Evolutionary conservation across 2,113 vertebrate genomes (phyloP), one percentile per base, ranked within the genome.

Genomic region (Otus sunia): DNA sequence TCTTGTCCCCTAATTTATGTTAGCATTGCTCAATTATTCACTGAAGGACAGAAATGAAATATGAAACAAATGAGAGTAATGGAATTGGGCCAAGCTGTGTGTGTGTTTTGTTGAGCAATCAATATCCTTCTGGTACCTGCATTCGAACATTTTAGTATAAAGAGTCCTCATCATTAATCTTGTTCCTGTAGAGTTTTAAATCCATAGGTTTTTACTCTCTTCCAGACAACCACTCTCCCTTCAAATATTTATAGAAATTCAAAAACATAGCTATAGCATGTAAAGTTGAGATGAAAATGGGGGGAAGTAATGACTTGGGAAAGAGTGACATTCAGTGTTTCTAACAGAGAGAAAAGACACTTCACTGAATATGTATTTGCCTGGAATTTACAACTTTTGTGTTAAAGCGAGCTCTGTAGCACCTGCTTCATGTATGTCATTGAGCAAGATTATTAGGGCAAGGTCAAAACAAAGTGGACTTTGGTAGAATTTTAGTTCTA

Each of bases 1-100:
- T 89, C 80, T 94, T 94, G 90, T 86, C 93, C 69, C 34, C 53
- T 92, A 92, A 91, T 94, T 95, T 95, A 92, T 94, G 83, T 82
- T 79, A 91, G 68, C 60, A 10, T 88, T 79, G 60, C 83, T 92
- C 88, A 96, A 20, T 96, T 93, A 94, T 78, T 91, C 92, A 82
- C 34, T 69, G 23, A 90, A 78, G 52, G 83, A 88, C 86, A 93
- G 68, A 93, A 92, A 81, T 88, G 66, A 96, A 96, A 91, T 94
- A 92, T 71, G 52, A 89, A 93, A 86, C 76, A 83, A 93, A 93
- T 85, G 63, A 56, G 6, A 89, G 41, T 72, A 66, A 37, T 82
- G 78, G 85, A 92, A 37, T 23, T 69, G n/a, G 53, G 60, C 93
- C 89, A 93, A 39, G 69, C 73, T 90, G 2, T 82, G 64, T 78